Evolutionary conservation across 2,888 invertebrate genomes (phyloP), one percentile per base, ranked within the genome.

Genomic region (Scaptomyza polygonia): DNA sequence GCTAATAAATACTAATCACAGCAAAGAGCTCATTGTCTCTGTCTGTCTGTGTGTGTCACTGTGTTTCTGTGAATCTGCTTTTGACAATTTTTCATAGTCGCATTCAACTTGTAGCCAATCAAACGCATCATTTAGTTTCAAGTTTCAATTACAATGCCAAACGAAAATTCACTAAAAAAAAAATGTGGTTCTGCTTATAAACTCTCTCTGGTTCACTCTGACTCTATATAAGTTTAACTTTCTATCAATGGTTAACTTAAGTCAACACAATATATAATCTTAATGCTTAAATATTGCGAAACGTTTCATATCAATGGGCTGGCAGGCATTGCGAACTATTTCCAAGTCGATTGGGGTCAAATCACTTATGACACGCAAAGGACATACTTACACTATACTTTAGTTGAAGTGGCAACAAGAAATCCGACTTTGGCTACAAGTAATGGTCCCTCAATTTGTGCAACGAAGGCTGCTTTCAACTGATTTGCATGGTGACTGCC

Each of bases 11-110:
- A 72, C 67, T 67, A 72, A 72, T 72, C 18, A 5, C 5, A 5
- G 97, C 73, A 57, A 30, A 12, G 44, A 30, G 65, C 55, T 6
- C 14, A 6, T 39, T 14, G 3, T n/a, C n/a, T 8, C 8, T 36
- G 7, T 36, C 6, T 36, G 6, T 45, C 27, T 39, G 21, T 51
- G 16, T n/a, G 36, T 29, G 5, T n/a, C 11, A 12, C 32, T 12
- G 7, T 16, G 1, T 8, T 3, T 39, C 2, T 43, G 29, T 39
- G n/a, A n/a, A 21, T 47, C n/a, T n/a, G 47, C 32, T 40, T 65
- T 7, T 8, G 36, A 2, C 16, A 39, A 47, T 61, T 70, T 66
- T 39, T 45, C 64, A 67, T 69, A 5, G 18, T 58, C 21, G 43
- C 51, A 29, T 32, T 51, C 21, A 34, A 18, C 6, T 43, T 21